Evolutionary conservation across 1,140 invertebrate genomes (phyloP).

Genomic region (Coboldia fuscipes): DNA sequence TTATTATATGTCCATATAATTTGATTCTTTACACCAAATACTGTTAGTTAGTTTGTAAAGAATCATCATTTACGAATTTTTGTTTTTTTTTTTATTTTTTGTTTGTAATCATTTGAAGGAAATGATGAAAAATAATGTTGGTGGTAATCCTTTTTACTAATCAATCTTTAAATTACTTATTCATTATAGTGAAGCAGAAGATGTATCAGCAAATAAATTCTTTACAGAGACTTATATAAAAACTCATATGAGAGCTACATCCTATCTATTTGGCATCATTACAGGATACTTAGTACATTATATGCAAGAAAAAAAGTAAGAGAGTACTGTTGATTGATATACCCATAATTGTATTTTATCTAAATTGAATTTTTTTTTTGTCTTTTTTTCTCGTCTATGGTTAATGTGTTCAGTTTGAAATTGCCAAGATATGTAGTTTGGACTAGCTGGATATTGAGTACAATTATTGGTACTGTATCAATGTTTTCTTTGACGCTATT

Average conservation of each 20-base stretch:
- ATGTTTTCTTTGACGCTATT: constrained; percentile 36
- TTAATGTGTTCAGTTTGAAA: constrained; percentile 24
- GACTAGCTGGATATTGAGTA: constrained; percentile 31
- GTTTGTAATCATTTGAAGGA: no score
- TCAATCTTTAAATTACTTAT: no score
- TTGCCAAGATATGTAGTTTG: constrained; percentile 23
- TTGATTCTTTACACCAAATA: no score
- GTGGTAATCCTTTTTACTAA: no score
- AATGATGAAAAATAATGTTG: no score
- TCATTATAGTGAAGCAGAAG: constrained; percentile 28
- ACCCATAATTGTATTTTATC: constrained; percentile 3
- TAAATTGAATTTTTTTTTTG: background rate
- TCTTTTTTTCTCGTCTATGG: no score
- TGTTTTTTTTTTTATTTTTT: no score
- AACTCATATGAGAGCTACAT: constrained; percentile 43
- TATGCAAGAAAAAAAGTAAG: constrained; percentile 32
- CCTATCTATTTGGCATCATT: constrained; percentile 38
- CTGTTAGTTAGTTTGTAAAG: no score
- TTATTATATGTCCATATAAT: no score
- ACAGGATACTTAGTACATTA: constrained; percentile 37
- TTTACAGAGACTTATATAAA: constrained; percentile 40
- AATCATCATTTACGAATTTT: no score
- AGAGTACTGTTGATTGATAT: constrained; percentile 4
- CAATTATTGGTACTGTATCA: constrained; percentile 27
- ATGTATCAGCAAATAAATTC: constrained; percentile 34